phyloP scores from a whole-genome alignment of 2,113 vertebrate genomes.

The Circaetus cinerascens region DNA sequence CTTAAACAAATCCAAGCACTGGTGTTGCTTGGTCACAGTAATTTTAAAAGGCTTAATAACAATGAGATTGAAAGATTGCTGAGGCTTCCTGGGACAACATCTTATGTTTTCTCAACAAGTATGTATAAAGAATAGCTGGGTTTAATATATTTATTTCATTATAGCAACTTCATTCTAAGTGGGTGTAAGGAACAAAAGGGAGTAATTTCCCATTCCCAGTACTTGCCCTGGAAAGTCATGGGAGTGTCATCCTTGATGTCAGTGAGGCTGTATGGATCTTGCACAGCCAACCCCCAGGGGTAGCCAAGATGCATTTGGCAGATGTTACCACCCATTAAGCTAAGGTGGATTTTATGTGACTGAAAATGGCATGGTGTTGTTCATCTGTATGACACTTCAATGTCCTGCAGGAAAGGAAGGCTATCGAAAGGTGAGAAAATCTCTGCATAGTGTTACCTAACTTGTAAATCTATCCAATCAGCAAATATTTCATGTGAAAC shows the following conservation, averaged over 20 bases:
- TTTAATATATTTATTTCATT: neutral
- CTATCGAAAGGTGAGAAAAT: neutral
- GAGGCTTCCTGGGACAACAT: neutral
- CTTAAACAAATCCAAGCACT: neutral
- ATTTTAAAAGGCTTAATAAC: neutral
- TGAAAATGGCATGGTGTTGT: neutral
- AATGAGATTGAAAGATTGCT: neutral
- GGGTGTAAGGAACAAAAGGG: neutral
- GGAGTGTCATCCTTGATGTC: neutral
- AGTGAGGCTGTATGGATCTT: neutral
- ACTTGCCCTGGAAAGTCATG: neutral
- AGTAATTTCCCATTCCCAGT: neutral
- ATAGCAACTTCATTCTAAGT: neutral
- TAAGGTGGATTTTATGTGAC: neutral
- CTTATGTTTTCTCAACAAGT: neutral
- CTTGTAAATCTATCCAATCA: neutral
- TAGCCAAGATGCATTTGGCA: neutral
- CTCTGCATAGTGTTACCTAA: neutral
- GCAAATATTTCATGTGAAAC: neutral
- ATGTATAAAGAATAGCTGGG: neutral
- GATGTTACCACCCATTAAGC: neutral
- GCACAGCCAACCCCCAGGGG: neutral
- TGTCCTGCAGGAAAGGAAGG: neutral
- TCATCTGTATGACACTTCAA: neutral
- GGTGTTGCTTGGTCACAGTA: neutral